Percentiles rank a stretch among this genome's conserved stretches.
phyloP scores from a whole-genome alignment of 1,140 invertebrate genomes.

The Argopecten irradians region DNA sequence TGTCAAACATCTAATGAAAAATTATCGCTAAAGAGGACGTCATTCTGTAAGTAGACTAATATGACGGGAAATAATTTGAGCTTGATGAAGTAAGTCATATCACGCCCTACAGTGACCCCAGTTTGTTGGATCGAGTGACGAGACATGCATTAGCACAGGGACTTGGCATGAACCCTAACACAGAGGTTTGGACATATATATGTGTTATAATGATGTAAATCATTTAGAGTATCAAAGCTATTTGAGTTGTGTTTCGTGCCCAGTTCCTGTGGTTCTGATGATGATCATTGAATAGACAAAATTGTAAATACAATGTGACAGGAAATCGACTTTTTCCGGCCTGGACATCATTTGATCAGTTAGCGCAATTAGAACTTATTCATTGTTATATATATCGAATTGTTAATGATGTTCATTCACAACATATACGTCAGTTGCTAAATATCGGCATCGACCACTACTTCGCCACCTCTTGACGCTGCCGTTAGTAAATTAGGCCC shows the following conservation, averaged over 20 bases:
- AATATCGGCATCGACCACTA: not conserved
- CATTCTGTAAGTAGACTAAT: not conserved
- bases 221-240: too few species aligned
- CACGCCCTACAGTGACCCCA: too few species aligned
- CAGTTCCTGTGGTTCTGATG: too few species aligned
- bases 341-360: not conserved
- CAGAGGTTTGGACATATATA: too few species aligned
- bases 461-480: not conserved
- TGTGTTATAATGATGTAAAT: too few species aligned
- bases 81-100: too few species aligned
- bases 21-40: too few species aligned
- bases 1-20: too few species aligned
- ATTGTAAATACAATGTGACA: not conserved
- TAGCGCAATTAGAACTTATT: not conserved
- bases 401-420: not conserved
- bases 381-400: conserved; percentile 5
- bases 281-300: not conserved
- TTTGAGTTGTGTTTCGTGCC: too few species aligned
- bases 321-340: not conserved
- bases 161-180: too few species aligned
- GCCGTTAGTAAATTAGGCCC: not conserved
- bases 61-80: not conserved
- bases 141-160: not conserved
- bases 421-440: not conserved
- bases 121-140: too few species aligned